Evolutionary conservation across 37 sponge, comb jelly and placozoan species (phyloP).

Genomic region (Cliona cf. orientalis): DNA sequence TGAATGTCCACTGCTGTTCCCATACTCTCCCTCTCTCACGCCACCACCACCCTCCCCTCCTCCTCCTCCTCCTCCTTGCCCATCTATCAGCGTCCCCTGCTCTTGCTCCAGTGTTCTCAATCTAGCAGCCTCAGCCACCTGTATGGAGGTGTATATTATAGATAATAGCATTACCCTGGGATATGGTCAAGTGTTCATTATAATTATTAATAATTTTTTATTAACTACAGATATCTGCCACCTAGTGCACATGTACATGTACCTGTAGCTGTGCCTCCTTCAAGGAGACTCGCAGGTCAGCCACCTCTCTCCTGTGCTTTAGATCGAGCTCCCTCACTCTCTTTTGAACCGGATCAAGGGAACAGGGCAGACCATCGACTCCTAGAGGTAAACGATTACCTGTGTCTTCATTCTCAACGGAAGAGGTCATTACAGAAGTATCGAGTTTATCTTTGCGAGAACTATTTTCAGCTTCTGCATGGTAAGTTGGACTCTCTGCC

Average conservation of each 20-base stretch:
- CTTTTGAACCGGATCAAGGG: conserved; percentile 37
- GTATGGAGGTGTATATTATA: neutral
- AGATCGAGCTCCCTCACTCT: conserved; percentile 17
- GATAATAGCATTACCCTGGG: no score
- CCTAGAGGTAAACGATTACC: conserved; percentile 18
- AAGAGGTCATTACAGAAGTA: no score
- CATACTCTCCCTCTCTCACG: neutral
- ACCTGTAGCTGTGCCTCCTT: neutral
- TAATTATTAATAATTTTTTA: neutral
- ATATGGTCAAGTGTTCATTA: no score
- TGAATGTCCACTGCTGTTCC: neutral
- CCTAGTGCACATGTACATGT: neutral
- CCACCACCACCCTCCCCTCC: neutral
- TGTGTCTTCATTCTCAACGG: no score
- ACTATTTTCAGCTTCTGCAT: no score
- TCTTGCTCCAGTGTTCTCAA: neutral
- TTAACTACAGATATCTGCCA: neutral
- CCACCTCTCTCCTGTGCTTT: neutral
- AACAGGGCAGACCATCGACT: conserved; percentile 51
- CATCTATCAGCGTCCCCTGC: neutral
- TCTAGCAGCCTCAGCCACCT: neutral
- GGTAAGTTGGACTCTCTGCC: no score
- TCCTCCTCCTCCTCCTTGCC: neutral
- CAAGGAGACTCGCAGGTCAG: conserved; percentile 8
- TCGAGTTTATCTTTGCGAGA: no score